Conservation (phyloP, 2,888 invertebrate genomes). For the Hemicrepidius hirtus region DNA sequence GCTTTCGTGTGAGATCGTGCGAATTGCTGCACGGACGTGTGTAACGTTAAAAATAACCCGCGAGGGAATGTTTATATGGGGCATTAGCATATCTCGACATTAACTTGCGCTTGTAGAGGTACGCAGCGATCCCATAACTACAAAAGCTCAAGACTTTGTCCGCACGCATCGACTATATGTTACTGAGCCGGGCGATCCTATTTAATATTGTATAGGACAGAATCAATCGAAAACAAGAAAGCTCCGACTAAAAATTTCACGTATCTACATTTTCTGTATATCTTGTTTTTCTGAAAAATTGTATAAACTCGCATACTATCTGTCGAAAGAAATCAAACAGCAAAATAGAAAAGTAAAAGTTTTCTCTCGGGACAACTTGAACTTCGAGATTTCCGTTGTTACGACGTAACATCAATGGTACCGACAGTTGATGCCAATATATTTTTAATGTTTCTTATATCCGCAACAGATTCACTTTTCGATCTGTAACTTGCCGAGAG, state of each 20-base stretch:
- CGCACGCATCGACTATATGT: neutral
- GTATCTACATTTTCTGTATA: neutral
- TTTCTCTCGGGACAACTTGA: conserved; percentile 10
- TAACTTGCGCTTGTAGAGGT: conserved; percentile 33
- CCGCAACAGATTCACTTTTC: neutral
- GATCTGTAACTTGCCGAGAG: neutral
- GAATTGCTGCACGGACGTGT: conserved; percentile 33
- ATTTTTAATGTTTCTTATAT: neutral
- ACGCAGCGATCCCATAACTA: conserved; percentile 14
- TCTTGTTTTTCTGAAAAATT: neutral
- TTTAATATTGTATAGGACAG: neutral
- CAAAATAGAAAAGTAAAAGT: conserved; percentile 3
- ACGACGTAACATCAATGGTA: neutral
- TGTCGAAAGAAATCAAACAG: conserved; percentile 9
- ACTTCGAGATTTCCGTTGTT: conserved; percentile 4
- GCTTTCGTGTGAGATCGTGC: conserved; percentile 37
- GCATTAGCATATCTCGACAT: conserved; percentile 44
- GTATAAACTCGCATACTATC: neutral
- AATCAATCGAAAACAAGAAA: neutral
- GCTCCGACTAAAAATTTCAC: neutral
- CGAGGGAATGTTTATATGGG: conserved; percentile 37
- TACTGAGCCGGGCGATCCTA: neutral
- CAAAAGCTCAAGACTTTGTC: conserved; percentile 22
- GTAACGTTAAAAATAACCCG: conserved; percentile 41
- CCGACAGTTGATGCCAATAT: neutral